Conservation (phyloP, 2,113 vertebrate species). For the Catharus bicknelli region DNA sequence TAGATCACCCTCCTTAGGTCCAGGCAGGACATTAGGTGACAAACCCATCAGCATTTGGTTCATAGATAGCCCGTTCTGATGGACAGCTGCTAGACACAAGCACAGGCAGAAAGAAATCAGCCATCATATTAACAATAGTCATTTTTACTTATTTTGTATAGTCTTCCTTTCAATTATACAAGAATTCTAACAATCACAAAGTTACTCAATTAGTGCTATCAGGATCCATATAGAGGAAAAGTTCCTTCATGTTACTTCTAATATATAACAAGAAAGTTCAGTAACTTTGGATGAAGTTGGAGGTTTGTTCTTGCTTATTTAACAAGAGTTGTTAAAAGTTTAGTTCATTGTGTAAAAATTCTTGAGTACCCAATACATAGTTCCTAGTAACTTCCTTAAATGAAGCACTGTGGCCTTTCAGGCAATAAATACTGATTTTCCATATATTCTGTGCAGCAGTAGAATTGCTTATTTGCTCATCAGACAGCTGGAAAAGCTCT, state of each 20-base stretch:
- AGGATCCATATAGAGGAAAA: not conserved
- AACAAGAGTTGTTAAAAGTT: not conserved
- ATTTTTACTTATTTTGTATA: not conserved
- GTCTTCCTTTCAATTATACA: not conserved
- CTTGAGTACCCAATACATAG: not conserved
- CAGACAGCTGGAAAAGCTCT: not conserved
- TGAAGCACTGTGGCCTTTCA: not conserved
- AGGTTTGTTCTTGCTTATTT: not conserved
- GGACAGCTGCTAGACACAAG: slow-evolving; percentile 79
- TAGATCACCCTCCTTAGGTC: slow-evolving; percentile 96
- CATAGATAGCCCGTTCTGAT: slow-evolving; percentile 97
- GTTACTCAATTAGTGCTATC: not conserved
- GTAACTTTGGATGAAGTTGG: not conserved
- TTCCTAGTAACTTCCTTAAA: not conserved
- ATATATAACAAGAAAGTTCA: not conserved
- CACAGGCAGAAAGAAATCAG: slow-evolving; percentile 16
- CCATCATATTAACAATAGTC: not conserved
- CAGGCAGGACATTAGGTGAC: slow-evolving; percentile 92
- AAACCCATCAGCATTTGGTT: slow-evolving; percentile 96
- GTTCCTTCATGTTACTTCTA: not conserved
- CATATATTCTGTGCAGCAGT: not conserved
- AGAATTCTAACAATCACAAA: not conserved
- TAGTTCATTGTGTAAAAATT: not conserved
- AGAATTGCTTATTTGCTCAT: not conserved
- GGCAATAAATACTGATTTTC: not conserved